These are phyloP conservation scores for Steatornis caripensis DNA, from an alignment of 2,113 vertebrate species.

Conservation along the genomic window DNA sequence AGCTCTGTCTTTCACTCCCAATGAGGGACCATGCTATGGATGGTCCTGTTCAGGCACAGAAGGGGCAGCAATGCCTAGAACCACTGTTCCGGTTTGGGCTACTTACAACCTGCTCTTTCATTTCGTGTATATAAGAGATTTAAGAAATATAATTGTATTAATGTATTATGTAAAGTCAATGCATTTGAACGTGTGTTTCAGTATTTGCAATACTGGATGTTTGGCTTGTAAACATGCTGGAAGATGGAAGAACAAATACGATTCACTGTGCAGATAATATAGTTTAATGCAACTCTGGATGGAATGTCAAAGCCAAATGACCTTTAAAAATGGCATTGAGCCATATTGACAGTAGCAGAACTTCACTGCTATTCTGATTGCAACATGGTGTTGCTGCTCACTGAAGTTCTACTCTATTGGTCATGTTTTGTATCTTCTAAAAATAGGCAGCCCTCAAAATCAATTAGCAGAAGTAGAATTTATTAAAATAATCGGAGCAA, in stretches of 20 bases:
- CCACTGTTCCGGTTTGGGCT: not conserved
- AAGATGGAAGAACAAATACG: not conserved
- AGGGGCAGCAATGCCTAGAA: not conserved
- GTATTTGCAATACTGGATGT: not conserved
- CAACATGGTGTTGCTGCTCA: not conserved
- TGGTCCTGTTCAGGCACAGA: not conserved
- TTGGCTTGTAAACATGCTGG: not conserved
- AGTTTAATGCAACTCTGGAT: not conserved
- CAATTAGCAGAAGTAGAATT: not conserved
- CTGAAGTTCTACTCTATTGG: not conserved
- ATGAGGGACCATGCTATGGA: fast-evolving
- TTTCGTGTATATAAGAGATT: not conserved
- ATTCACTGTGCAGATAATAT: not conserved
- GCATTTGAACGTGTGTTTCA: not conserved
- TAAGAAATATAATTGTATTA: not conserved
- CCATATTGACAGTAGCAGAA: not conserved
- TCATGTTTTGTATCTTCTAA: not conserved
- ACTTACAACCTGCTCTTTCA: not conserved
- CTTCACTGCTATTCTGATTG: not conserved
- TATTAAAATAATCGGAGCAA: not conserved
- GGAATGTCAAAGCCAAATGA: not conserved
- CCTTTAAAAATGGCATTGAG: not conserved
- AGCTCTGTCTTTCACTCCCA: not conserved
- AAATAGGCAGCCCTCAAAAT: not conserved
- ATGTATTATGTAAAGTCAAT: not conserved